These are phyloP conservation scores for Antrozous pallidus DNA, from an alignment of 2,797 vertebrate species.

Conservation along the genomic window DNA sequence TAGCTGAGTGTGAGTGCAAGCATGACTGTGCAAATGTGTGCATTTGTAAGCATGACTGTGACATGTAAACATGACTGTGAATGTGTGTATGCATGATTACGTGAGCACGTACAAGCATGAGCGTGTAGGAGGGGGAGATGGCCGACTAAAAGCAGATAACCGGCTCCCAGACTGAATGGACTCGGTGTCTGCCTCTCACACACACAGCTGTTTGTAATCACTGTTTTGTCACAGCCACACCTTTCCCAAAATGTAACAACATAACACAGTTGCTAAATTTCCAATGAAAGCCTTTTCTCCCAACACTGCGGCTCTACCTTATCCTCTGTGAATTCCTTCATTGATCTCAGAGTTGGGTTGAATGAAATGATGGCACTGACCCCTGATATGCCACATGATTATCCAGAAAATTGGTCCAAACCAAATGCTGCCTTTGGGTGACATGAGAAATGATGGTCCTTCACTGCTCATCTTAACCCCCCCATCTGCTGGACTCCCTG, in stretches of 20 bases:
- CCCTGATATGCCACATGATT: fast-evolving
- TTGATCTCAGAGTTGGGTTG: fast-evolving
- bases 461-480: not conserved
- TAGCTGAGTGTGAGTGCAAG: not conserved
- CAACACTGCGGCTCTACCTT: fast-evolving
- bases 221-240: no score
- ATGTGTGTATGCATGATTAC: not conserved
- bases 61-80: not conserved
- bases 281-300: fast-evolving
- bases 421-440: not conserved
- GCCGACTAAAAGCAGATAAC: not conserved
- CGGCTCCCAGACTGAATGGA: not conserved
- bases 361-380: not conserved
- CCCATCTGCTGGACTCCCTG: fast-evolving
- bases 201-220: not conserved
- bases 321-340: fast-evolving
- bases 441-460: fast-evolving
- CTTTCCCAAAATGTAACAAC: fast-evolving
- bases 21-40: not conserved
- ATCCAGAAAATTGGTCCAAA: fast-evolving
- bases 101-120: not conserved
- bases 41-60: not conserved
- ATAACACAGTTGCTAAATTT: fast-evolving
- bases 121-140: not conserved
- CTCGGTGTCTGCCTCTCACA: not conserved